phyloP scores from a whole-genome alignment of 2,888 invertebrate species.

The Lamproptera curius region DNA sequence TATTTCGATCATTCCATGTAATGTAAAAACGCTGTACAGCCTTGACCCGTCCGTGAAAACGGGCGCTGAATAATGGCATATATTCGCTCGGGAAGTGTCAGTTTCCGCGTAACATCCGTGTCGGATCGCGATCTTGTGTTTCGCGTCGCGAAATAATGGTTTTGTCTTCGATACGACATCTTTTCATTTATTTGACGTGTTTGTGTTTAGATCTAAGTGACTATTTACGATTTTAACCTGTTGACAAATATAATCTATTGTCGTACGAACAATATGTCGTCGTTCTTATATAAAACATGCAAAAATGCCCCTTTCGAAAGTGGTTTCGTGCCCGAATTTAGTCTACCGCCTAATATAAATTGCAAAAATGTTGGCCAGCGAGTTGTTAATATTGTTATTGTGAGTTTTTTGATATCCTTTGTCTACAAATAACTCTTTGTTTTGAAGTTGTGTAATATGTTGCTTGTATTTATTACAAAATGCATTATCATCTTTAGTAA shows the following conservation, averaged over 20 bases:
- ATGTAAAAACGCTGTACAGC: conserved; percentile 34
- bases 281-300: conserved; percentile 63
- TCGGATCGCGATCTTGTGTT: conserved; percentile 12
- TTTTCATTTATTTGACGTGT: conserved; percentile 1
- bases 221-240: no score
- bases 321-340: conserved; percentile 54
- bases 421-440: no score
- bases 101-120: conserved; percentile 25
- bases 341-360: conserved; percentile 39
- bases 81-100: conserved; percentile 42
- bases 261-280: conserved; percentile 41
- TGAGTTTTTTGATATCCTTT: no score
- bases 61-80: conserved; percentile 35
- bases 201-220: conserved; percentile 1
- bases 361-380: conserved; percentile 46
- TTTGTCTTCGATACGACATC: conserved; percentile 15
- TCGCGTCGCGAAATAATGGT: conserved; percentile 14
- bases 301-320: conserved; percentile 57
- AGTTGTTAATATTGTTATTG: conserved; percentile 31
- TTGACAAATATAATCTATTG: no score
- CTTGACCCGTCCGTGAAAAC: conserved; percentile 42
- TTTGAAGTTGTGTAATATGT: no score
- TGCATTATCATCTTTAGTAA: no score
- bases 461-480: no score
- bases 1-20: conserved; percentile 45